phyloP scores from a whole-genome alignment of 2,113 vertebrate species.

The Willisornis vidua region DNA sequence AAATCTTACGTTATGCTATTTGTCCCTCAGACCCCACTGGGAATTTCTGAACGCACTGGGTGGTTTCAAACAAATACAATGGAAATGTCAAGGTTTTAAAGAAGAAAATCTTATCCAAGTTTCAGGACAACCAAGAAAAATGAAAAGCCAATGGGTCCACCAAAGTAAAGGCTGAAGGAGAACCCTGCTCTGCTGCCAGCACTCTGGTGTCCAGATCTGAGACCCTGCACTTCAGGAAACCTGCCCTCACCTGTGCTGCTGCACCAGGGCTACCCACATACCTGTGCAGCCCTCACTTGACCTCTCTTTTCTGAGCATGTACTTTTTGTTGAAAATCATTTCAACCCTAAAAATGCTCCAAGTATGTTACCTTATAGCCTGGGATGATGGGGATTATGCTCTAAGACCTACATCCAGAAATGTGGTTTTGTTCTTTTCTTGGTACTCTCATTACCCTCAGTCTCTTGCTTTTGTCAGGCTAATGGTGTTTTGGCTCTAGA shows the following conservation, averaged over 20 bases:
- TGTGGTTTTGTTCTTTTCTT: not conserved
- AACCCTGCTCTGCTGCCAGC: not conserved
- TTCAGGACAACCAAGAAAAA: not conserved
- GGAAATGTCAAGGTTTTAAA: not conserved
- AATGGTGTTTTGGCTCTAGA: not conserved
- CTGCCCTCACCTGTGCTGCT: not conserved
- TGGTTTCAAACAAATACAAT: not conserved
- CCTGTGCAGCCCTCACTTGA: not conserved
- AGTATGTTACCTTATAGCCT: not conserved
- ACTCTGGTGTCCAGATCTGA: not conserved
- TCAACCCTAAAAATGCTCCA: not conserved
- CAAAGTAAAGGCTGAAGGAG: not conserved
- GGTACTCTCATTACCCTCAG: not conserved
- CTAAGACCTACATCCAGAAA: not conserved
- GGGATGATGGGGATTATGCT: not conserved
- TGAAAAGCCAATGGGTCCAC: not conserved
- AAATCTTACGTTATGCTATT: not conserved
- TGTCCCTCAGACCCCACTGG: not conserved
- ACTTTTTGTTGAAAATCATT: accelerated
- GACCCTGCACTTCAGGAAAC: not conserved
- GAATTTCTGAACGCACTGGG: not conserved
- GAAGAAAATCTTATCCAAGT: not conserved
- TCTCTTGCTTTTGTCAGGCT: not conserved
- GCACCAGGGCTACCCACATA: not conserved
- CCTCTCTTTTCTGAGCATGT: not conserved